Percentiles rank a stretch among this genome's conserved stretches.
Evolutionary conservation across 2,113 vertebrate species (phyloP).

Genomic region (Opisthocomus hoazin): DNA sequence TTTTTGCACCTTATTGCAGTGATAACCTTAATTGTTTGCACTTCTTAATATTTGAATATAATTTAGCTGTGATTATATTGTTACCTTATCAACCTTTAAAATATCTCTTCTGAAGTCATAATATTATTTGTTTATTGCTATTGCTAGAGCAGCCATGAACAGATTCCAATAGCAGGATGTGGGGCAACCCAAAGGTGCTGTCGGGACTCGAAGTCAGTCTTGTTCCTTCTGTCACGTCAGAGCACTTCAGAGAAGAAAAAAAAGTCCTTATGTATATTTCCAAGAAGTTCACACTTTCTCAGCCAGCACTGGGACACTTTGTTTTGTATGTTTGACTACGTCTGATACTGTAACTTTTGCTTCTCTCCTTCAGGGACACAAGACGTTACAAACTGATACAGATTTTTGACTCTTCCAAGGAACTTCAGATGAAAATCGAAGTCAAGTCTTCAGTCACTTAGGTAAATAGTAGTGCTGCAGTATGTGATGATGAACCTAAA

Average conservation of each 20-base stretch:
- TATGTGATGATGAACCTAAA: slow-evolving; percentile 22
- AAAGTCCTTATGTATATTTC: neutral
- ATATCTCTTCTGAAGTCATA: neutral
- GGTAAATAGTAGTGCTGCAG: neutral
- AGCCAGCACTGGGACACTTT: neutral
- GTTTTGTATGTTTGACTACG: neutral
- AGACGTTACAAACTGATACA: neutral
- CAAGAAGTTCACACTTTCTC: neutral
- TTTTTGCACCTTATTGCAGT: neutral
- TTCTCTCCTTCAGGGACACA: neutral
- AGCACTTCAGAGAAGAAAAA: neutral
- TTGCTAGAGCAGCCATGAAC: neutral
- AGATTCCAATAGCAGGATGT: neutral
- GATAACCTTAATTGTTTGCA: neutral
- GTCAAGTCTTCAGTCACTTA: neutral
- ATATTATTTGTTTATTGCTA: neutral
- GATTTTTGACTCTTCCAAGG: neutral
- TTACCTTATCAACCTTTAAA: neutral
- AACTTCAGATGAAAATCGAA: slow-evolving; percentile 18
- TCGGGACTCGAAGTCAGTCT: neutral
- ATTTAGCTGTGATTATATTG: neutral
- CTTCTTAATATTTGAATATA: neutral
- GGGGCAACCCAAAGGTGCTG: neutral
- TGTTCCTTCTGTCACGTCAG: neutral
- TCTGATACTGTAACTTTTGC: neutral